These are phyloP conservation scores for Notospermus geniculatus DNA, from an alignment of 1,140 invertebrate species.

Conservation along the genomic window DNA sequence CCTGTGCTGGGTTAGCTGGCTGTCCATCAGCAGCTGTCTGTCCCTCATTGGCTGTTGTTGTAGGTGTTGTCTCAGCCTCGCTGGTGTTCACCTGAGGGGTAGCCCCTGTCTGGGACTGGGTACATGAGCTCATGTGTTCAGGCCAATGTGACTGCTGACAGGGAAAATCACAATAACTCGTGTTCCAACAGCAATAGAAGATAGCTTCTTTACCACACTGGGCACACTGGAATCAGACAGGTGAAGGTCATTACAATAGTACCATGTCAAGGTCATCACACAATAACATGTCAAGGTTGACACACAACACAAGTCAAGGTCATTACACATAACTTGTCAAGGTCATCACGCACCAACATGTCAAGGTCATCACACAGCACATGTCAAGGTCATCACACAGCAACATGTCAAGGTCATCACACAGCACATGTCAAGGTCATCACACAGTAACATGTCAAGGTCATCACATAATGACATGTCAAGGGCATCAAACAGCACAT, in stretches of 20 bases:
- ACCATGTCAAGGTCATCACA: no score
- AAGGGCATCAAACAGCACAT: neutral
- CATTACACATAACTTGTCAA: no score
- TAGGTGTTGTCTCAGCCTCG: no score
- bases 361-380: neutral
- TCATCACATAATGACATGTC: slow-evolving; percentile 11
- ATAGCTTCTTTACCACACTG: slow-evolving; percentile 81
- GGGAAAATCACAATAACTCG: slow-evolving; percentile 83
- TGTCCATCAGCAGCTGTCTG: no score
- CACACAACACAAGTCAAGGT: slow-evolving; percentile 12
- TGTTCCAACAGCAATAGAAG: slow-evolving; percentile 94
- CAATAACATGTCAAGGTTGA: no score
- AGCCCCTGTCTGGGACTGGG: slow-evolving; percentile 41
- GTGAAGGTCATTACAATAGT: neutral
- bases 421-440: slow-evolving; percentile 8
- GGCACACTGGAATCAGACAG: slow-evolving; percentile 63
- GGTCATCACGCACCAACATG: no score
- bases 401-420: no score
- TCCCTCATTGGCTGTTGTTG: no score
- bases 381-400: slow-evolving; percentile 1
- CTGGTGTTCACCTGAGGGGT: slow-evolving; percentile 12
- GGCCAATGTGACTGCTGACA: slow-evolving; percentile 66
- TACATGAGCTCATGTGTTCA: slow-evolving; percentile 58
- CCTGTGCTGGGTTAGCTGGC: no score
- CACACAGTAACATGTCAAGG: neutral